phyloP scores from a whole-genome alignment of 2,113 vertebrate genomes.

The Rhinolophus ferrumequinum region DNA sequence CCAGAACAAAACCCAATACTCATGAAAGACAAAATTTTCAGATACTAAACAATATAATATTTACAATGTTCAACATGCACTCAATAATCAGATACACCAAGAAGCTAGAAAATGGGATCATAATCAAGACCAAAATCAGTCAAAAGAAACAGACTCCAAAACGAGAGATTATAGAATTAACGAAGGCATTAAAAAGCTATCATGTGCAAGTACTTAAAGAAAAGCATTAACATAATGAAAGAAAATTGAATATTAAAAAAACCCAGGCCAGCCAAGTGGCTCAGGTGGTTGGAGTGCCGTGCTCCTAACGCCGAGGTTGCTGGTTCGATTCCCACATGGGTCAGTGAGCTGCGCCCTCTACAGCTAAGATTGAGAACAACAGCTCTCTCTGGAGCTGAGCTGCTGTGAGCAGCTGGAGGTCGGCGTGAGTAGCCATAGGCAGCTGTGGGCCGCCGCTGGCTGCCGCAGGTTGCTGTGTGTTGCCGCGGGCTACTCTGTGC shows the following conservation, averaged over 20 bases:
- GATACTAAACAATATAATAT: background rate
- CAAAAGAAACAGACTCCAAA: conserved; percentile 11
- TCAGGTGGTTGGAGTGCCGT: too few relatives aligned
- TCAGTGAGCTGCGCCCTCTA: too few relatives aligned
- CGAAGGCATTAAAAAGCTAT: background rate
- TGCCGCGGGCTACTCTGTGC: too few relatives aligned
- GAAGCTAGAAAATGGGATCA: background rate
- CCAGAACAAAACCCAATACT: background rate
- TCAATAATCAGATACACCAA: background rate
- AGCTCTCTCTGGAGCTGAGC: too few relatives aligned
- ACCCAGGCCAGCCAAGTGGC: too few relatives aligned
- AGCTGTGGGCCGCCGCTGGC: too few relatives aligned
- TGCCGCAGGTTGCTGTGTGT: too few relatives aligned
- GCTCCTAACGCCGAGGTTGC: too few relatives aligned
- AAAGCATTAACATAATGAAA: background rate
- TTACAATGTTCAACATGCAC: background rate
- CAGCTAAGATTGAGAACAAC: too few relatives aligned
- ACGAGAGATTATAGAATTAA: background rate
- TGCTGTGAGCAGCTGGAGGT: too few relatives aligned
- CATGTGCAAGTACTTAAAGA: background rate
- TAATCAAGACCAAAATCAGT: background rate
- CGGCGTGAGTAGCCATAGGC: too few relatives aligned
- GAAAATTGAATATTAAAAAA: background rate
- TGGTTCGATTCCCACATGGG: too few relatives aligned
- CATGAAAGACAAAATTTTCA: background rate